Conservation (phyloP, 2,888 invertebrate genomes). For the Drosophila prostipennis region DNA sequence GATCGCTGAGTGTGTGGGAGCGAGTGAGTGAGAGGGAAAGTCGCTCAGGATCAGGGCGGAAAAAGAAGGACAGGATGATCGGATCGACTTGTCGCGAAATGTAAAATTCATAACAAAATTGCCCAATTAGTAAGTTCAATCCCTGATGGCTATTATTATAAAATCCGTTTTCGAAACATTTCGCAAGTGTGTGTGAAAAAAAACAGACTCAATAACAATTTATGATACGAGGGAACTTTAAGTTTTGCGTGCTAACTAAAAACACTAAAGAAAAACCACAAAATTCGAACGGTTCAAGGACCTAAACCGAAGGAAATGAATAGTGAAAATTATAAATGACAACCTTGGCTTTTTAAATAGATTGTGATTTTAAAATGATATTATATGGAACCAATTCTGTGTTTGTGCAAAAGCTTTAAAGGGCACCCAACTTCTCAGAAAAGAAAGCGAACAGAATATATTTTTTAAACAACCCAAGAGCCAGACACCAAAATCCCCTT, state of each 20-base stretch:
- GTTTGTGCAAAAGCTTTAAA: background rate
- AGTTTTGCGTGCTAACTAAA: conserved; percentile 32
- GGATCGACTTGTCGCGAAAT: conserved; percentile 7
- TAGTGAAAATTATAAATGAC: background rate
- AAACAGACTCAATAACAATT: conserved; percentile 33
- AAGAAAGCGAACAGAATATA: conserved; percentile 8
- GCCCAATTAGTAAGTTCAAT: conserved; percentile 66
- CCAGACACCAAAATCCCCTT: background rate
- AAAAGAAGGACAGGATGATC: background rate
- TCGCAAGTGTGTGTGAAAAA: conserved; percentile 61
- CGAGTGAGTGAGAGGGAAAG: conserved; percentile 6
- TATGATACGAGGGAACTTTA: conserved; percentile 20
- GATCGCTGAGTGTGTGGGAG: conserved; percentile 19
- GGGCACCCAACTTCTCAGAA: background rate
- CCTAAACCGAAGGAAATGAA: conserved; percentile 4
- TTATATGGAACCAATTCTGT: background rate
- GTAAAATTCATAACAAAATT: conserved; percentile 19
- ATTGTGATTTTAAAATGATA: background rate
- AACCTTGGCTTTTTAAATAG: too few species aligned
- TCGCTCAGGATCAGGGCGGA: conserved; percentile 21
- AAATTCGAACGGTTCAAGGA: conserved; percentile 24
- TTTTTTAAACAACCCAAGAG: background rate
- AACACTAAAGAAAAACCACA: conserved; percentile 17
- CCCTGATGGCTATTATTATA: conserved; percentile 45
- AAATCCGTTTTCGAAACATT: conserved; percentile 53